Base-by-base conservation (phyloP, 1,140 invertebrate genomes). In the Fopius arisanus region DNA sequence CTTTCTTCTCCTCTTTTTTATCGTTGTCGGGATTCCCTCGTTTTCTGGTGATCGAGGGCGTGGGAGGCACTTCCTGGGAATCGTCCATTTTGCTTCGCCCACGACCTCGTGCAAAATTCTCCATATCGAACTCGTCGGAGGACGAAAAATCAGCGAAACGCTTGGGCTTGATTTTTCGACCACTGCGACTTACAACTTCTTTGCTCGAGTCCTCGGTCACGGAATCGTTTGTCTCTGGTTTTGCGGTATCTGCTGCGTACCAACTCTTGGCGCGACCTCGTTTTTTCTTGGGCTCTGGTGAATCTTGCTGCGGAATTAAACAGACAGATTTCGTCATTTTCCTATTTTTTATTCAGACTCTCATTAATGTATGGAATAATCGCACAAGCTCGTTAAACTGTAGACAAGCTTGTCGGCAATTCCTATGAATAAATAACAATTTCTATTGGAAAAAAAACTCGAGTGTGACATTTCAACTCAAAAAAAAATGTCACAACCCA, bases 131-230 rank as follows among this genome's bases (percentile, higher is more conserved):
- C 73, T 86, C 85, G 48, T 85, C 84, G 0, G 83, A 83, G 54
- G 84, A 85, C 14, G 82, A 85, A 23, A 83, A 85, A 73, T 88
- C 87, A n/a, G 85, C 81, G 75, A 88, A 91, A 78, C 83, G 88
- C 81, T 94, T 94, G 0, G 91, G 92, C 81, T 93, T 93, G 72
- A 94, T 92, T 86, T 93, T 94, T 29, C 94, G 89, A 0, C 93
- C 93, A 81, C 93, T 94, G 26, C 93, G 90, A 81, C 92, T 94
- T 3, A 92, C 90, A 14, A 92, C 84, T 81, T 93, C 92, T 73
- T 87, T 88, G 33, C 80, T 26, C 78, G 74, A 0, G 82, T 87
- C 87, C 66, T 88, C 87, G 21, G 79, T 83, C 72, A 84, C 83
- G 0, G 83, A 83, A 48, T 87, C 86, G 1, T 79, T 54, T 31